Evolutionary conservation across 2,888 invertebrate species (phyloP).

Genomic region (Formica aserva): DNA sequence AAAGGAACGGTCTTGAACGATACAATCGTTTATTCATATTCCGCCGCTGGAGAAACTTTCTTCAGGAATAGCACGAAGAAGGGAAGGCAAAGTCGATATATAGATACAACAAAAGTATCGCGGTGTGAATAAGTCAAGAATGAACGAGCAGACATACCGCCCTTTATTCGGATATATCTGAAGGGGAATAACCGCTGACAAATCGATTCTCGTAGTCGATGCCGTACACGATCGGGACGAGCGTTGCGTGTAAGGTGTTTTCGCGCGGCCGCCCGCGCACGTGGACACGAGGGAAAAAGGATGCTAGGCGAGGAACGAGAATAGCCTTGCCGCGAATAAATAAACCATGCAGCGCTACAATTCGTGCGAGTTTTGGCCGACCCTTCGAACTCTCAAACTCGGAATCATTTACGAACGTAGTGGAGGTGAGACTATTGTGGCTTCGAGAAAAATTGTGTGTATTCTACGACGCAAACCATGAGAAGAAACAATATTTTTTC

Average conservation of each 20-base stretch:
- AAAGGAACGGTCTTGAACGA: conserved; percentile 24
- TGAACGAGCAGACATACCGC: conserved; percentile 46
- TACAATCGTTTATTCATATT: conserved; percentile 54
- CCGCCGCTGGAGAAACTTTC: conserved; percentile 36
- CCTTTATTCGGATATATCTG: conserved; percentile 61
- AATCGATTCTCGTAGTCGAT: conserved; percentile 47
- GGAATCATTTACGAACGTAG: conserved; percentile 46
- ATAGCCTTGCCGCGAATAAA: conserved; percentile 35
- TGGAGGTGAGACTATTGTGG: neutral
- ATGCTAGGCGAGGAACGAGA: conserved; percentile 1
- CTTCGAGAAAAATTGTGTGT: conserved; percentile 28
- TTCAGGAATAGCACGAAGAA: neutral
- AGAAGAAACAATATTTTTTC: conserved; percentile 21
- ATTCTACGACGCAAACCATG: neutral
- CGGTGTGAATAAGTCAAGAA: conserved; percentile 65
- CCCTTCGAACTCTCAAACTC: conserved; percentile 40
- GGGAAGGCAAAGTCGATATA: conserved; percentile 24
- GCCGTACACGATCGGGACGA: conserved; percentile 9
- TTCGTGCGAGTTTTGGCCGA: conserved; percentile 9
- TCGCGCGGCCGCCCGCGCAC: conserved; percentile 10
- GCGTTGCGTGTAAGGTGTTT: conserved; percentile 9
- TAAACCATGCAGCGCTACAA: conserved; percentile 43
- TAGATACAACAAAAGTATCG: conserved; percentile 35
- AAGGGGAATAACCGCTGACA: conserved; percentile 69
- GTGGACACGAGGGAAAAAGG: neutral